A percentile compares a stretch with the other conserved stretches of the same genome.
Evolutionary conservation across 2,797 vertebrate genomes (phyloP).

Genomic region (Acomys russatus): DNA sequence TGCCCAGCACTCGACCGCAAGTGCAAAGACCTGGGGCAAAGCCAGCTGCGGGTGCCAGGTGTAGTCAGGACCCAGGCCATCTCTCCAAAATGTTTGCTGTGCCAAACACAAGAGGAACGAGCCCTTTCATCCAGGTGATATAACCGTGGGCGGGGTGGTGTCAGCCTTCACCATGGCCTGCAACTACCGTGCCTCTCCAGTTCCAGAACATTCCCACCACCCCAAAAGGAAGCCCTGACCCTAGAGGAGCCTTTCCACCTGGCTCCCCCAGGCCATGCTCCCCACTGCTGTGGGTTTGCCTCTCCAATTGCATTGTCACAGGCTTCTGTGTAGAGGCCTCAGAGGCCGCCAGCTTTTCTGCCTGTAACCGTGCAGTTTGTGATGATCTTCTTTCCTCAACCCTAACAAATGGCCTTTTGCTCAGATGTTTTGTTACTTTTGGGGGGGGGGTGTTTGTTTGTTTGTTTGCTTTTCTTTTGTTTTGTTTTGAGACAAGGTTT

Average conservation of each 20-base stretch:
- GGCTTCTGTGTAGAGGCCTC: background rate
- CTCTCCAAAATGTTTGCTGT: background rate
- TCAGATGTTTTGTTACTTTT: background rate
- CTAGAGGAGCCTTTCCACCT: background rate
- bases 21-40: constrained; percentile 27
- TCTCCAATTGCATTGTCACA: background rate
- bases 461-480: too few species aligned
- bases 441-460: background rate
- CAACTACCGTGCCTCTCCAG: background rate
- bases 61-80: too few species aligned
- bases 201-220: background rate
- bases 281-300: background rate
- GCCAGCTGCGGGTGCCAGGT: background rate
- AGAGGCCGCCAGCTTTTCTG: background rate
- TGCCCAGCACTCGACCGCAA: background rate
- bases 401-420: background rate
- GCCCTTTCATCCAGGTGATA: background rate
- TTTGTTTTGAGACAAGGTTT: too few species aligned
- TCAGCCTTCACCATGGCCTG: too few species aligned
- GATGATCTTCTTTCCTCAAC: background rate
- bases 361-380: background rate
- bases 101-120: background rate
- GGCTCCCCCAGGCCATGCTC: background rate
- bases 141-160: background rate
- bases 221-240: background rate